Evolutionary conservation across 2,888 invertebrate genomes (phyloP).

Genomic region (Xylocampa areola): DNA sequence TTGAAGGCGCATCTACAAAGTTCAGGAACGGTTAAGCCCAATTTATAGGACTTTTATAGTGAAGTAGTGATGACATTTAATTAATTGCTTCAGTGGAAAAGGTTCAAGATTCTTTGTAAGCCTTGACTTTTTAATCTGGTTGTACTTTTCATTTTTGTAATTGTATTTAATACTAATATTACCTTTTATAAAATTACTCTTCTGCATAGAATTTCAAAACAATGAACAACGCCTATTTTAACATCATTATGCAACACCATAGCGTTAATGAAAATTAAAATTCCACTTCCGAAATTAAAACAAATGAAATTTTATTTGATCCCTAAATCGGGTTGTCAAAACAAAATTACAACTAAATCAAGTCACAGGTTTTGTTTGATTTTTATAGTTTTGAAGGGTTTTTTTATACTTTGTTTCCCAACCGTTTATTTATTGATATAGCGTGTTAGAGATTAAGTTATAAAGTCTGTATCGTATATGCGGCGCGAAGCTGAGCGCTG

Average conservation of each 20-base stretch:
- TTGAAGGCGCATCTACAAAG: constrained; percentile 64
- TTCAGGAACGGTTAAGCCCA: constrained; percentile 65
- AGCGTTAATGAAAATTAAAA: constrained; percentile 25
- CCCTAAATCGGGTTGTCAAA: constrained; percentile 39
- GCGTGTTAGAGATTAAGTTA: constrained; percentile 86
- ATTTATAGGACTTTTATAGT: constrained; percentile 70
- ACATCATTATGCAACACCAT: background rate
- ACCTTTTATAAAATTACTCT: background rate
- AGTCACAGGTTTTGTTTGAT: constrained; percentile 49
- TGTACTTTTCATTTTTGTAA: constrained; percentile 12
- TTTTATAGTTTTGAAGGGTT: constrained; percentile 53
- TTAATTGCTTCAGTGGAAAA: constrained; percentile 46
- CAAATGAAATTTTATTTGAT: constrained; percentile 33
- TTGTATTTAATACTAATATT: constrained; percentile 16
- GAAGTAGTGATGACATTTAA: constrained; percentile 57
- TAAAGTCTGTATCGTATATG: constrained; percentile 77
- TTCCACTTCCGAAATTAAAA: constrained; percentile 23
- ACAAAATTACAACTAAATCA: constrained; percentile 48
- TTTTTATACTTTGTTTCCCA: constrained; percentile 74
- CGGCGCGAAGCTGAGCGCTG: constrained; percentile 81
- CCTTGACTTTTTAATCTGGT: constrained; percentile 10
- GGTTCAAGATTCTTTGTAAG: constrained; percentile 27
- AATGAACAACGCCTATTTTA: background rate
- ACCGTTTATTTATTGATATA: constrained; percentile 84
- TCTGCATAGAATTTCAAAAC: background rate